Conservation (phyloP, 64 coral and sea anemone species). For the Pachyseris speciosa region DNA sequence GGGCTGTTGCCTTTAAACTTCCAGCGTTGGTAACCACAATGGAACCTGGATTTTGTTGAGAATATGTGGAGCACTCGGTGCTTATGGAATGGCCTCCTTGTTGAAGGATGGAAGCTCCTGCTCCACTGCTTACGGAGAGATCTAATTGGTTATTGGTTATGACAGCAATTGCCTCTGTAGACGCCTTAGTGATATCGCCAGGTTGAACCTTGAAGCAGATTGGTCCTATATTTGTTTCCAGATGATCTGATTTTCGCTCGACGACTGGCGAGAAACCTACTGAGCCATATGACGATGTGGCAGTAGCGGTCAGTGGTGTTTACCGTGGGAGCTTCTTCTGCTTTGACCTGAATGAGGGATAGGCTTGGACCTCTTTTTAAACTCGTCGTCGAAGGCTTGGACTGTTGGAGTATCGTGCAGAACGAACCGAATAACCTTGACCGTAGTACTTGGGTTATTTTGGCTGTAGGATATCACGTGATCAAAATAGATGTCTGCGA, state of each 20-base stretch:
- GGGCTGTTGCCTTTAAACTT: background rate
- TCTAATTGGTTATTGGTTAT: conserved; percentile 54
- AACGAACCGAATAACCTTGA: conserved; percentile 52
- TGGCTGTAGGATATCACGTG: conserved; percentile 28
- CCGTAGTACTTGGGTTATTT: background rate
- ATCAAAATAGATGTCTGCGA: conserved; percentile 68
- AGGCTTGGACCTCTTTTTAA: background rate
- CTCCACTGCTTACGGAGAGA: conserved; percentile 32
- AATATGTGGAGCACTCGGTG: conserved; percentile 28
- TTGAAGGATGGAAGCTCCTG: conserved; percentile 57
- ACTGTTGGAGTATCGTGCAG: conserved; percentile 52
- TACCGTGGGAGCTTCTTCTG: background rate
- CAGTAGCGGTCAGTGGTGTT: background rate
- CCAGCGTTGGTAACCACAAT: conserved; percentile 58
- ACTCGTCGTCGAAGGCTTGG: conserved; percentile 58
- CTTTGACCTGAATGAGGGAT: background rate
- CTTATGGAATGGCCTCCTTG: conserved; percentile 57
- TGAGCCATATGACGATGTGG: background rate
- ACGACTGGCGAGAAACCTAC: background rate
- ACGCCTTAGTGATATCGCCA: conserved; percentile 70
- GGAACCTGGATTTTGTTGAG: conserved; percentile 28
- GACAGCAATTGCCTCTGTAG: conserved; percentile 60
- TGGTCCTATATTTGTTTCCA: background rate
- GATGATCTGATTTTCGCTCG: background rate
- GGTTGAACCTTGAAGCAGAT: background rate